Evolutionary conservation across 2,797 vertebrate genomes (phyloP).

Genomic region (Poecilia gillii): DNA sequence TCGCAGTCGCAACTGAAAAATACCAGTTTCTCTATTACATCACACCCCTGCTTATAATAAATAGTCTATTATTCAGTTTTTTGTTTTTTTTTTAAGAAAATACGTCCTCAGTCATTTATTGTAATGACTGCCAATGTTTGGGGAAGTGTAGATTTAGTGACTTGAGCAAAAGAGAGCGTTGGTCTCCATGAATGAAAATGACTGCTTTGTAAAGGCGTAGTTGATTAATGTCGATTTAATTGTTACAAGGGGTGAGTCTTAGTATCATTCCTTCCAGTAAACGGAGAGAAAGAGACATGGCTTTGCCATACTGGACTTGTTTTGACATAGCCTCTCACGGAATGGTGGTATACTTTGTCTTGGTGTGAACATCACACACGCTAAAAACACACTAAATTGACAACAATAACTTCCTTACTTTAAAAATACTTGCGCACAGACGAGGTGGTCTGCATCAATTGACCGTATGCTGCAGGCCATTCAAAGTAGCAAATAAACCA

Average conservation of each 20-base stretch:
- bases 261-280: background rate
- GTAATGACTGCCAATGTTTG: background rate
- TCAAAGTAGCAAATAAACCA: background rate
- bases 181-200: constrained; percentile 47
- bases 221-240: constrained; percentile 12
- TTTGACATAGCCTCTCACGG: background rate
- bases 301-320: background rate
- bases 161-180: constrained; percentile 27
- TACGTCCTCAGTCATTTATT: too few relatives aligned
- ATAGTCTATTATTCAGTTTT: too few relatives aligned
- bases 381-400: background rate
- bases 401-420: background rate
- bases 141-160: background rate
- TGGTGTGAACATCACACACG: background rate
- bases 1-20: constrained; percentile 44
- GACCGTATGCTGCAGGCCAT: background rate
- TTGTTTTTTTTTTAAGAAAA: too few relatives aligned
- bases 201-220: constrained; percentile 42
- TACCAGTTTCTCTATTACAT: constrained; percentile 18
- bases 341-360: background rate
- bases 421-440: background rate
- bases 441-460: background rate
- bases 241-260: constrained; percentile 1
- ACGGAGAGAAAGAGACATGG: background rate
- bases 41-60: background rate